Evolutionary conservation across 2,113 vertebrate genomes (phyloP), one percentile per base, ranked within the genome.

Genomic region (Platanista minor): DNA sequence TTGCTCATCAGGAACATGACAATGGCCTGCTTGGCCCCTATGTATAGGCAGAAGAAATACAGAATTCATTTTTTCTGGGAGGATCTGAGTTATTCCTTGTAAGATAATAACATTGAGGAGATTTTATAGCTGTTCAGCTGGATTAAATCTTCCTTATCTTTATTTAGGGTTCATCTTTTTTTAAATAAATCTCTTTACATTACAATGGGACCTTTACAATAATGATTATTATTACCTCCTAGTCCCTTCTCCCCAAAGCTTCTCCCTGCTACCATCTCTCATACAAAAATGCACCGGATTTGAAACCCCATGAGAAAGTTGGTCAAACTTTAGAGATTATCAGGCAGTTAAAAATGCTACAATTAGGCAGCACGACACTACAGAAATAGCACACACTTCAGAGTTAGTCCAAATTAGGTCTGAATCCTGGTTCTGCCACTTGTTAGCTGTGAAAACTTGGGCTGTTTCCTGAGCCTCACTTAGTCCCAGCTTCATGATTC

Each of bases 71-170:
- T 84, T 91, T 78, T 57, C 43, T 61, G 25, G 46, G 23, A 81
- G 57, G 92, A 94, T 91, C 39, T 90, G 82, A 97, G 33, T 90
- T 97, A 52, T 90, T 94, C 20, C 69, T 95, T 81, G 57, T 18
- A 96, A 80, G 31, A 87, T 64, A 87, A 62, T 77, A 94, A 91
- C 23, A 72, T 0, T n/a, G 20, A 88, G 59, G 72, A 78, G 33
- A 52, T 84, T 91, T 91, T 77, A 92, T 43, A 92, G 81, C 75
- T 96, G 49, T 80, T 93, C 77, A 43, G 17, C 33, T 82, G 17
- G 20, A 95, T 96, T 86, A 89, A 89, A 92, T 89, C 59, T 94
- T 95, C 31, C 27, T 85, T 96, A 52, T 72, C 57, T 87, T 90
- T 82, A 83, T 62, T 78, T 61, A 62, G 18, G 14, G 31, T 61